Base-by-base conservation (phyloP, 2,888 invertebrate genomes). In the Hipparchia semele region DNA sequence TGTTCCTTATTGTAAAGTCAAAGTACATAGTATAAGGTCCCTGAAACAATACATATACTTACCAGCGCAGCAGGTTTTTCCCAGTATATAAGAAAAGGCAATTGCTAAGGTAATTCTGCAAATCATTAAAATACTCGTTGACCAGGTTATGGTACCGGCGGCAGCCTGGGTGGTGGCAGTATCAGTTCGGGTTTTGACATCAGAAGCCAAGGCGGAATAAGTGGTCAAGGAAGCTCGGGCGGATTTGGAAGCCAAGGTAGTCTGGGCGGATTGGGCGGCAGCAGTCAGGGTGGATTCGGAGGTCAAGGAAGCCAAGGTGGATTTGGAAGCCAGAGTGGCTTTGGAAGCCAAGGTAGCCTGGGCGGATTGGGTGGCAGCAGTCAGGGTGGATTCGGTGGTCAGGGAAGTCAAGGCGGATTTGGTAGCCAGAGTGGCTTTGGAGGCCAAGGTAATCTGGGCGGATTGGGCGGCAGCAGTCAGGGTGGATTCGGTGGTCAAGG, bases 221-320 rank as follows among this genome's bases (percentile, higher is more conserved):
- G 56, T 9, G 23, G 62, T 0, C 64, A 64, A 39, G 33, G 51
- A 1, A 10, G 45, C 23, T 46, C 46, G 10, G 54, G 54, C 60
- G 72, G 68, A 68, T 68, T 46, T 39, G 13, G 46, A 2, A 46
- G 66, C 2, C 54, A 67, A 61, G 45, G 62, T 3, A 9, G 23
- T 7, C 49, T 23, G 4, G 49, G 64, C 10, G 62, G 62, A 9
- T 23, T 49, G 1, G 13, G 62, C 9, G 23, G 62, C 4, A 49
- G 64, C 9, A 49, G 49, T 13, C 64, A 65, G 53, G 23, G 51
- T 4, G 64, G 51, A 23, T 51, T 64, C 6, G 13, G 53, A 12
- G 33, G 51, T 6, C 51, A 13, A 10, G 51, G 61, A n/a, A 59
- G 49, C 23, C 54, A 62, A 51, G 13, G 51, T 12, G 68, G 68